Conservation (phyloP, 2,797 vertebrate species). For the Galagoides demidoff region DNA sequence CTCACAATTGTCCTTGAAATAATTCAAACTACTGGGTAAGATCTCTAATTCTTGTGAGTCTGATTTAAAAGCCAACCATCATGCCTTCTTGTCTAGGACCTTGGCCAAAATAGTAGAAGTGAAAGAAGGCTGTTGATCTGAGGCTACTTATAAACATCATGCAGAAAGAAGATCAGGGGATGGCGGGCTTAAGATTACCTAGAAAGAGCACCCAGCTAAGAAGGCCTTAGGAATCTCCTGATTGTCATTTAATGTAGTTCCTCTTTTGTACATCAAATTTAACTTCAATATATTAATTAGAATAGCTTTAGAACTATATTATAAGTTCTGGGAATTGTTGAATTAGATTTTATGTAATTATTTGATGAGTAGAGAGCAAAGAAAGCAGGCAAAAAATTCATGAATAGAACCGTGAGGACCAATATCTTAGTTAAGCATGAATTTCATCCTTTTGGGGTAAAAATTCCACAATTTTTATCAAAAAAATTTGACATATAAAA, state of each 20-base stretch:
- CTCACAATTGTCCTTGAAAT: background rate
- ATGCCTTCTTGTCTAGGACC: background rate
- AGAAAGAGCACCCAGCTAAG: background rate
- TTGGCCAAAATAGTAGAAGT: background rate
- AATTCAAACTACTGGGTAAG: background rate
- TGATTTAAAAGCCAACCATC: slow-evolving; percentile 12
- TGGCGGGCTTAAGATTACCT: background rate
- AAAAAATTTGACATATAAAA: slow-evolving; percentile 13
- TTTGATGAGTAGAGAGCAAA: slow-evolving; percentile 47
- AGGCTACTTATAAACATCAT: background rate
- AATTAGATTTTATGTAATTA: slow-evolving; percentile 16
- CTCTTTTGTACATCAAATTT: background rate
- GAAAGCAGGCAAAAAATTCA: background rate
- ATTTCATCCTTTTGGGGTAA: background rate
- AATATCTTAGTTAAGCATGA: background rate
- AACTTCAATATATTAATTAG: slow-evolving; percentile 45
- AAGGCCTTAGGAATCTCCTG: background rate
- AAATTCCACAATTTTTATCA: background rate
- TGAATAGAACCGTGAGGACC: background rate
- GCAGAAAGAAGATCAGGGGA: background rate
- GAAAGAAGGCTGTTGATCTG: background rate
- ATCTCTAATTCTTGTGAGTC: background rate
- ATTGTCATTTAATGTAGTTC: slow-evolving; percentile 13
- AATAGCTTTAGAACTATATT: slow-evolving; percentile 6
- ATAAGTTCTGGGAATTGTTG: background rate